A percentile compares a stretch with the other conserved stretches of the same genome.
These are phyloP conservation scores for Batillaria attramentaria DNA, from an alignment of 1,140 invertebrate genomes.

Conservation along the genomic window DNA sequence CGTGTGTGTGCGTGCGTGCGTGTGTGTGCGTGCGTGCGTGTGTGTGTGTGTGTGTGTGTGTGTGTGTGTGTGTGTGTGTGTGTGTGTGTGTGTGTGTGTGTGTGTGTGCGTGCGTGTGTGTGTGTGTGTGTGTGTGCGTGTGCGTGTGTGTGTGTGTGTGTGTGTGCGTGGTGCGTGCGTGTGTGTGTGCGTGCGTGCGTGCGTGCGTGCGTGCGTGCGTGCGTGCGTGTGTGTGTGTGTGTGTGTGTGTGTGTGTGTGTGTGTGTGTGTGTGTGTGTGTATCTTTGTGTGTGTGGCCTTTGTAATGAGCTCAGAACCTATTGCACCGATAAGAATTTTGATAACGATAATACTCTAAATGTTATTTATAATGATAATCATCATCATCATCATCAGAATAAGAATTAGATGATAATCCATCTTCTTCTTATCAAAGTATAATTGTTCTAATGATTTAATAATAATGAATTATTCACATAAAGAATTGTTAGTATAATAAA, in stretches of 20 bases:
- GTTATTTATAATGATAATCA: too few relatives aligned
- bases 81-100: not conserved
- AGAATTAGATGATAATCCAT: too few relatives aligned
- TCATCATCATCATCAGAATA: too few relatives aligned
- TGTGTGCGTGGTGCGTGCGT: not conserved
- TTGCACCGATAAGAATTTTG: too few relatives aligned
- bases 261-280: not conserved
- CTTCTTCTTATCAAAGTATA: too few relatives aligned
- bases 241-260: not conserved
- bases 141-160: not conserved
- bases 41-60: not conserved
- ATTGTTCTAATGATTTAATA: too few relatives aligned
- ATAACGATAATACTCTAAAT: too few relatives aligned
- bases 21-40: too few relatives aligned
- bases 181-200: not conserved
- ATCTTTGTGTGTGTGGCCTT: not conserved
- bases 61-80: not conserved
- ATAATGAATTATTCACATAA: too few relatives aligned
- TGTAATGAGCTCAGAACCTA: not conserved
- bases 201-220: not conserved
- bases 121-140: not conserved
- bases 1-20: too few relatives aligned
- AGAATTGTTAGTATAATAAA: too few relatives aligned
- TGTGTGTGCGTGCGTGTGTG: not conserved
- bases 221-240: not conserved